Percentiles rank a stretch among this genome's conserved stretches.
Evolutionary conservation across 2,113 vertebrate genomes (phyloP).

Genomic region (Hippocampus zosterae): DNA sequence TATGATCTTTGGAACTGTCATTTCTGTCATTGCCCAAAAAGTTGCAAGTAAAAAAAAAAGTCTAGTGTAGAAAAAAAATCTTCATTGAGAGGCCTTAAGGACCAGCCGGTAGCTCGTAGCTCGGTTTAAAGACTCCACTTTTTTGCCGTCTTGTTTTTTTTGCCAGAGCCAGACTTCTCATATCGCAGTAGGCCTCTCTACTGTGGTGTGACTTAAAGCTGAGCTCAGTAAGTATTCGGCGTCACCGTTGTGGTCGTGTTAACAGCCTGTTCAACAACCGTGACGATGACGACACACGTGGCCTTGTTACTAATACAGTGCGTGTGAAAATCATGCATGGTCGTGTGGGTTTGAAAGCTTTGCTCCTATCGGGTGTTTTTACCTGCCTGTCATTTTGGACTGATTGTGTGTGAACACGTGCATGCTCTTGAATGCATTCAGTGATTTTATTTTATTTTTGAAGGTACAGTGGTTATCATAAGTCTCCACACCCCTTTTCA

Average conservation of each 20-base stretch:
- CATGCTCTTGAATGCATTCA: constrained; percentile 21
- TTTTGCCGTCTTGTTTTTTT: constrained; percentile 58
- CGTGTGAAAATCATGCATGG: constrained; percentile 19
- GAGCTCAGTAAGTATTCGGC: constrained; percentile 69
- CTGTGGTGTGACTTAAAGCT: constrained; percentile 68
- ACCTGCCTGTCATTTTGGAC: neutral
- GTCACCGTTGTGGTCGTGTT: constrained; percentile 32
- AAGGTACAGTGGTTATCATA: neutral
- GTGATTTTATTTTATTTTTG: neutral
- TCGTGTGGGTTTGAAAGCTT: constrained; percentile 15
- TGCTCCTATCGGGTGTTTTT: neutral
- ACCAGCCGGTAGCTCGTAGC: neutral
- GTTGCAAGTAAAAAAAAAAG: no score
- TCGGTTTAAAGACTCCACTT: constrained; percentile 29
- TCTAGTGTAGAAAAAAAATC: no score
- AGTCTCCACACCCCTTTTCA: neutral
- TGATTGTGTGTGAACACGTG: constrained; percentile 19
- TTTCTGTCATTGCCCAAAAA: neutral
- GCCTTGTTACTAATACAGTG: constrained; percentile 50
- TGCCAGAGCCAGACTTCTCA: constrained; percentile 64
- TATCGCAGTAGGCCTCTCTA: constrained; percentile 68
- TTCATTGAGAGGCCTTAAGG: neutral
- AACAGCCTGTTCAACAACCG: constrained; percentile 35
- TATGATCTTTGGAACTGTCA: neutral
- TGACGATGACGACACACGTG: constrained; percentile 10